phyloP scores from a whole-genome alignment of 1,140 invertebrate species.

The Philotrypesis tridentata region DNA sequence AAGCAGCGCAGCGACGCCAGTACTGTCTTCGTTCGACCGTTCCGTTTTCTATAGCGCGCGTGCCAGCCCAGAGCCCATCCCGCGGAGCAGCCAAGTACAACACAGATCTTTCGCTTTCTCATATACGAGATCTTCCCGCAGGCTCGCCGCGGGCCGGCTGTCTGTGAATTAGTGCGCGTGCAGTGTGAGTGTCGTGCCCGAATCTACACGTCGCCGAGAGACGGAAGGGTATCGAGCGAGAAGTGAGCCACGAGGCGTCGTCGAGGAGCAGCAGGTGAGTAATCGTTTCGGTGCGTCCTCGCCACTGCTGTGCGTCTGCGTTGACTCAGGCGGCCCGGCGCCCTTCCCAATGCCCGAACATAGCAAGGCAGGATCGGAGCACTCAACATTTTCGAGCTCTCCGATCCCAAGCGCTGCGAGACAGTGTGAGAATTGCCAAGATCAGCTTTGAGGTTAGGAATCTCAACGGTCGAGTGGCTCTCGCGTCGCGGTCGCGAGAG shows the following conservation, averaged over 20 bases:
- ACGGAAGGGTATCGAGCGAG: background rate
- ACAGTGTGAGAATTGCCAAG: background rate
- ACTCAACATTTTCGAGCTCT: background rate
- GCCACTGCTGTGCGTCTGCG: no score
- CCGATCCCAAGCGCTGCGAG: background rate
- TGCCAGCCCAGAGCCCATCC: background rate
- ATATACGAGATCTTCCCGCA: background rate
- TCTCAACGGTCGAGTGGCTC: slow-evolving; percentile 45
- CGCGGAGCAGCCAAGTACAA: background rate
- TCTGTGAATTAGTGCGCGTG: slow-evolving; percentile 38
- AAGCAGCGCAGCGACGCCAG: background rate
- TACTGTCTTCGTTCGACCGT: background rate
- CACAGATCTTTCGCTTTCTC: background rate
- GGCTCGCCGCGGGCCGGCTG: slow-evolving; percentile 40
- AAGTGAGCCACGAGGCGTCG: background rate
- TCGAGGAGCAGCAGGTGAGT: slow-evolving; percentile 13
- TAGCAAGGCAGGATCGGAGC: background rate
- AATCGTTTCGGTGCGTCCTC: background rate
- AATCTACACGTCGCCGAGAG: background rate
- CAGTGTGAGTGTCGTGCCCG: slow-evolving; percentile 3
- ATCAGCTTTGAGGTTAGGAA: slow-evolving; percentile 41
- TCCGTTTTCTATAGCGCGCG: background rate
- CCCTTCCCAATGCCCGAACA: no score
- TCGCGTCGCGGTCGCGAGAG: slow-evolving; percentile 1
- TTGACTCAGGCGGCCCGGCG: no score